These are phyloP conservation scores for Corythornis leucogaster DNA, from an alignment of 2,797 vertebrate species.

Conservation along the genomic window DNA sequence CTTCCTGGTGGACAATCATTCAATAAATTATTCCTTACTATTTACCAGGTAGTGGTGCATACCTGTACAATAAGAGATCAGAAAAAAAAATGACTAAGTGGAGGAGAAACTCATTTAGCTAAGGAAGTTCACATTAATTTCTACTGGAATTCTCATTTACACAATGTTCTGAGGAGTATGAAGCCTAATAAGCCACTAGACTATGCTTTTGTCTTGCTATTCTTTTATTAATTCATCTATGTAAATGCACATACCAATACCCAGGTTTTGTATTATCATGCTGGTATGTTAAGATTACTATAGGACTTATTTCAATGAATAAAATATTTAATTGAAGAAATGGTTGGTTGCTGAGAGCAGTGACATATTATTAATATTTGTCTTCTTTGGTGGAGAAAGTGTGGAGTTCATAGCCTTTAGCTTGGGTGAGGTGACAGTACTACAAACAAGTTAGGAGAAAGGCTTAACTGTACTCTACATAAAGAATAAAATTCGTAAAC, in stretches of 20 bases:
- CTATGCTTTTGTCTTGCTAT: not conserved
- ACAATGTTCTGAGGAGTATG: not conserved
- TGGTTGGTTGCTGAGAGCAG: not conserved
- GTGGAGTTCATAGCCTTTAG: constrained; percentile 9
- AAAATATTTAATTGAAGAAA: constrained; percentile 37
- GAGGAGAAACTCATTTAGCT: not conserved
- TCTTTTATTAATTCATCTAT: not conserved
- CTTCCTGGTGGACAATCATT: not conserved
- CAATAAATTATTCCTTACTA: not conserved
- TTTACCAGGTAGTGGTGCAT: not conserved
- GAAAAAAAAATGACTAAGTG: not conserved
- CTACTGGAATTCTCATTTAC: not conserved
- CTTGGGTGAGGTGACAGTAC: constrained; percentile 10
- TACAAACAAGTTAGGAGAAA: constrained; percentile 13
- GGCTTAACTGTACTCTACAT: constrained; percentile 42
- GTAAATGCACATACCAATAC: not conserved
- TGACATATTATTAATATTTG: not conserved
- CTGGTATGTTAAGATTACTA: not conserved
- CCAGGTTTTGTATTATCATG: not conserved
- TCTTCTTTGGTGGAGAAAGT: constrained; percentile 2
- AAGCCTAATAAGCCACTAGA: not conserved
- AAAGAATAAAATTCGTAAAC: constrained; percentile 65
- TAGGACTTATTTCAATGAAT: constrained; percentile 40
- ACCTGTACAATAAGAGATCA: too few relatives aligned
- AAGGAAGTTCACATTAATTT: not conserved